A percentile compares a stretch with the other conserved stretches of the same genome.
Conservation (phyloP, 2,797 vertebrate species). For the Gymnocypris eckloni region DNA sequence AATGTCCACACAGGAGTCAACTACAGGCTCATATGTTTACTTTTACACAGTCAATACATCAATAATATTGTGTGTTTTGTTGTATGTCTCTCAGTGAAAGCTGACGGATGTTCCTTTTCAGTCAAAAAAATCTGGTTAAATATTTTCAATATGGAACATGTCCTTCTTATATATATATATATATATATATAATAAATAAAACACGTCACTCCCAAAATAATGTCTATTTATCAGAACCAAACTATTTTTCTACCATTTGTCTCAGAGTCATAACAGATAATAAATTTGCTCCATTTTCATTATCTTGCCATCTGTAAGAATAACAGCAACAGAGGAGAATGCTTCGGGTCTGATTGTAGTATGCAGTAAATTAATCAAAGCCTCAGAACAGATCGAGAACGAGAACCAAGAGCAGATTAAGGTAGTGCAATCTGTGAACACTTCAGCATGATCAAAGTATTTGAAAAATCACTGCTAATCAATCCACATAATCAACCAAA, state of each 20-base stretch:
- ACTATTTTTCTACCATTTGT: conserved; percentile 7
- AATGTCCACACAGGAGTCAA: conserved; percentile 39
- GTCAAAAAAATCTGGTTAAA: neutral
- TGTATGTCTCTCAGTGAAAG: neutral
- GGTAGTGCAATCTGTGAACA: conserved; percentile 57
- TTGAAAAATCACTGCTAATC: conserved; percentile 58
- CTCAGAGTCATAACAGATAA: conserved; percentile 1
- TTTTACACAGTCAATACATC: neutral
- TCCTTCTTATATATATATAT: neutral
- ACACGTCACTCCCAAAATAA: neutral
- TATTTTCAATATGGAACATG: neutral
- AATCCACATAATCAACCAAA: conserved; percentile 46
- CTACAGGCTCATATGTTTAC: conserved; percentile 5
- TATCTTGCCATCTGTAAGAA: conserved; percentile 20
- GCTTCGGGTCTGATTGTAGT: conserved; percentile 47
- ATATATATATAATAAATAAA: no score
- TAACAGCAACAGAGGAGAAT: neutral
- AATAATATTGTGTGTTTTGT: neutral
- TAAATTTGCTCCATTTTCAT: conserved; percentile 34
- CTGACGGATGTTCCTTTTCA: neutral
- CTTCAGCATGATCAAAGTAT: conserved; percentile 64
- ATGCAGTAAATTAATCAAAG: conserved; percentile 50
- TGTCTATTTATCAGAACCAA: conserved; percentile 3
- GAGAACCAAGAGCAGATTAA: conserved; percentile 47
- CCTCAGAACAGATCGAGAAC: conserved; percentile 46